These are phyloP conservation scores for Acrobasis consociella DNA, from an alignment of 2,888 invertebrate species.

Conservation along the genomic window DNA sequence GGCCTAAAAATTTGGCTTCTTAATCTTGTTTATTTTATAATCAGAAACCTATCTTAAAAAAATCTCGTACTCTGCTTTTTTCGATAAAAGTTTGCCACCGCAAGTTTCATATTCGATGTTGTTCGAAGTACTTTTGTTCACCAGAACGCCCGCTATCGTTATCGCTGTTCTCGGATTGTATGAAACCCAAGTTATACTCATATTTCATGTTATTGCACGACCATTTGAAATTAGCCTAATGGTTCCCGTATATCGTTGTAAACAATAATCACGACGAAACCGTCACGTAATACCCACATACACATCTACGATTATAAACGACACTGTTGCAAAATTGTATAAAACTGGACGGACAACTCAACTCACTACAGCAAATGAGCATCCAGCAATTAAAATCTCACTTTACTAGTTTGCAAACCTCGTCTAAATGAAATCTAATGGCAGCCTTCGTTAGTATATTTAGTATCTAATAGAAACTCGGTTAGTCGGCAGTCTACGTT, in stretches of 20 bases:
- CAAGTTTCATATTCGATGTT: too few species aligned
- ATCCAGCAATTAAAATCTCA: slow-evolving; percentile 66
- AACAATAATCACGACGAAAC: slow-evolving; percentile 33
- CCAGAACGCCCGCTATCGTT: too few species aligned
- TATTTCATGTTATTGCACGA: not conserved
- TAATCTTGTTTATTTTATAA: too few species aligned
- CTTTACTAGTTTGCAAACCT: slow-evolving; percentile 43
- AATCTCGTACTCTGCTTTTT: too few species aligned
- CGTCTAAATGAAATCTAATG: slow-evolving; percentile 53
- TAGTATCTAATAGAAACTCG: slow-evolving; percentile 68
- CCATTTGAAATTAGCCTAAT: slow-evolving; percentile 6
- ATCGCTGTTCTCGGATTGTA: not conserved
- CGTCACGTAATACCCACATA: slow-evolving; percentile 41
- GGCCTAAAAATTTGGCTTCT: too few species aligned
- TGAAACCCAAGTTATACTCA: not conserved
- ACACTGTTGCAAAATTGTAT: slow-evolving; percentile 72
- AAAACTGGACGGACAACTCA: slow-evolving; percentile 82
- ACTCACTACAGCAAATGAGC: slow-evolving; percentile 80
- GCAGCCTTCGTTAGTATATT: slow-evolving; percentile 66
- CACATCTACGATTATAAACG: slow-evolving; percentile 46
- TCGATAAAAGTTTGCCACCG: too few species aligned
- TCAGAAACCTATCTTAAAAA: too few species aligned
- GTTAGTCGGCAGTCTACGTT: slow-evolving; percentile 57
- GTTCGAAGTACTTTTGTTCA: too few species aligned
- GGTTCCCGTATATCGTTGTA: slow-evolving; percentile 22